Evolutionary conservation across 1,140 invertebrate genomes (phyloP).

Genomic region (Caenorhabditis briggsae): DNA sequence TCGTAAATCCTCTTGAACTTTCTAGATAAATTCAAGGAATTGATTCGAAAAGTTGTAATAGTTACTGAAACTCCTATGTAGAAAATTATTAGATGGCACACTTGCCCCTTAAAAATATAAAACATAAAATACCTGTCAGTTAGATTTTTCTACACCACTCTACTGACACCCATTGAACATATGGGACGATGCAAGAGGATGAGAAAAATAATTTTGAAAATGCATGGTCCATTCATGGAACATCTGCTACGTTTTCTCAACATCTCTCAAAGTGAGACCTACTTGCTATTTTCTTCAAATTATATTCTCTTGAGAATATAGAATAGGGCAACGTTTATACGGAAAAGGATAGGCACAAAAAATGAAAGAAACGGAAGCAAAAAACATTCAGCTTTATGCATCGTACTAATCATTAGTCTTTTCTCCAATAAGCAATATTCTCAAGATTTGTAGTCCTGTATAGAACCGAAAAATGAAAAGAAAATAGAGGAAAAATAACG

Average conservation of each 20-base stretch:
- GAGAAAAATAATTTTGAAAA: slow-evolving; percentile 19
- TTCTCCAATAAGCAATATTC: background rate
- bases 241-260: background rate
- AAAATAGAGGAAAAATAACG: too few relatives aligned
- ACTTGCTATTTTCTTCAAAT: slow-evolving; percentile 2
- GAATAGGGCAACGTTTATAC: background rate
- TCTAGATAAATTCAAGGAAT: too few relatives aligned
- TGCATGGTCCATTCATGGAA: slow-evolving; percentile 12
- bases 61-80: too few relatives aligned
- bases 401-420: background rate
- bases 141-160: too few relatives aligned
- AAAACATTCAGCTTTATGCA: background rate
- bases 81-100: too few relatives aligned
- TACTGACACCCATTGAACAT: background rate
- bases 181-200: background rate
- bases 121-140: too few relatives aligned
- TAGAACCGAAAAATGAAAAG: too few relatives aligned
- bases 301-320: slow-evolving; percentile 14
- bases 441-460: too few relatives aligned
- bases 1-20: too few relatives aligned
- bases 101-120: too few relatives aligned
- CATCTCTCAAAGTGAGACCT: background rate
- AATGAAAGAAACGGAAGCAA: background rate
- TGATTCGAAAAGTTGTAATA: too few relatives aligned
- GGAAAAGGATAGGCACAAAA: slow-evolving; percentile 10